Base-by-base conservation (phyloP, 2,888 invertebrate species). In the Monopis laevigella region DNA sequence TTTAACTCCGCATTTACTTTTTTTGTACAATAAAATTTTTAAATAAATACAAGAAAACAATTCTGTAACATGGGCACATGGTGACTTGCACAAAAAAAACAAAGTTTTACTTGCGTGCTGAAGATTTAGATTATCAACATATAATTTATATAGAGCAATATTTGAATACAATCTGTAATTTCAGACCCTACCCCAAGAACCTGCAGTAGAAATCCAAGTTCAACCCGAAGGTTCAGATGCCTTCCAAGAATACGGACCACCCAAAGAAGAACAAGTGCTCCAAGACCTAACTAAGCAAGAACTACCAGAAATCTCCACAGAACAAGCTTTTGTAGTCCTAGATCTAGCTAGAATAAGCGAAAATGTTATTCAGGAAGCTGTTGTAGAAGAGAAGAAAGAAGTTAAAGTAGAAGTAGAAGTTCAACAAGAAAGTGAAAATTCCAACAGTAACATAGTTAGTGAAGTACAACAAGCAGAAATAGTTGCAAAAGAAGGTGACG, bases 171-270 rank as follows among this genome's bases (percentile, higher is more conserved):
- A n/a, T n/a, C n/a, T n/a, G n/a, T n/a, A n/a, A n/a, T n/a, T n/a
- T n/a, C n/a, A n/a, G n/a, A n/a, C n/a, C n/a, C n/a, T n/a, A n/a
- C 13, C 4, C 32, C 8, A 16, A 17, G 34, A 18, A 10, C 12
- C 16, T 10, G 16, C 34, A 13, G 10, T n/a, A 3, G 27, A 39
- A 3, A 27, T 27, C 27, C 39, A 27, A 10, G 26, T 36, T 47
- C 71, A 70, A 21, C 71, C 77, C 2, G 78, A 81, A 16, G 75
- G 77, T 0, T 78, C 78, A 7, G 78, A 82, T 39, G 70, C 73
- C 38, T 74, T 83, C 11, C 68, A 69, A 42, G 72, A 78, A 44
- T 83, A 83, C 45, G 73, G 74, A 11, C 77, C 83, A 5, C 81
- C 83, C 4, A 77, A 77, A 28, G 59, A 58, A 0, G 50, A 52